Conservation (phyloP, 2,797 vertebrate species). For the Halcyon leucocephala region DNA sequence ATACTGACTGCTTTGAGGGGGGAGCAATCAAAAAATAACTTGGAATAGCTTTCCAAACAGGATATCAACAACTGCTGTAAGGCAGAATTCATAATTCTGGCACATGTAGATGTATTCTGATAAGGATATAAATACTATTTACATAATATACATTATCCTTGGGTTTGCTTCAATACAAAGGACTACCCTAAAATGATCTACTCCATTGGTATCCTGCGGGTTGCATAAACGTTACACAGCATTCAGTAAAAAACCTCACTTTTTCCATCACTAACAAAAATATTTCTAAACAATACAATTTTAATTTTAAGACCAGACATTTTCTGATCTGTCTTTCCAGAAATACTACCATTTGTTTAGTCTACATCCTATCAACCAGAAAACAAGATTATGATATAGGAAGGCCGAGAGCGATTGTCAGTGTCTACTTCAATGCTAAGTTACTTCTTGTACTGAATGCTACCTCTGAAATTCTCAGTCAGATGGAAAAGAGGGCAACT, state of each 20-base stretch:
- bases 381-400: not conserved
- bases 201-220: not conserved
- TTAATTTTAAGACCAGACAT: not conserved
- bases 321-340: not conserved
- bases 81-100: not conserved
- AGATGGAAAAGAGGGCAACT: not conserved
- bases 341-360: not conserved
- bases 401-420: not conserved
- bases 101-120: fast-evolving
- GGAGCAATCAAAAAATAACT: not conserved
- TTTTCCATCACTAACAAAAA: not conserved
- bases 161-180: not conserved
- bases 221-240: not conserved
- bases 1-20: not conserved
- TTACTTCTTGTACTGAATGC: not conserved
- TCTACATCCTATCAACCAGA: not conserved
- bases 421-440: not conserved
- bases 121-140: not conserved
- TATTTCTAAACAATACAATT: not conserved
- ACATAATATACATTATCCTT: not conserved
- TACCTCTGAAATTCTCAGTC: not conserved
- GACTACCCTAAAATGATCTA: not conserved
- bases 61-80: not conserved
- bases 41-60: not conserved
- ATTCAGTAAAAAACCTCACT: not conserved